Percentiles rank a stretch among this genome's conserved stretches.
Conservation (phyloP, 2,797 vertebrate species). For the Cygnus olor region DNA sequence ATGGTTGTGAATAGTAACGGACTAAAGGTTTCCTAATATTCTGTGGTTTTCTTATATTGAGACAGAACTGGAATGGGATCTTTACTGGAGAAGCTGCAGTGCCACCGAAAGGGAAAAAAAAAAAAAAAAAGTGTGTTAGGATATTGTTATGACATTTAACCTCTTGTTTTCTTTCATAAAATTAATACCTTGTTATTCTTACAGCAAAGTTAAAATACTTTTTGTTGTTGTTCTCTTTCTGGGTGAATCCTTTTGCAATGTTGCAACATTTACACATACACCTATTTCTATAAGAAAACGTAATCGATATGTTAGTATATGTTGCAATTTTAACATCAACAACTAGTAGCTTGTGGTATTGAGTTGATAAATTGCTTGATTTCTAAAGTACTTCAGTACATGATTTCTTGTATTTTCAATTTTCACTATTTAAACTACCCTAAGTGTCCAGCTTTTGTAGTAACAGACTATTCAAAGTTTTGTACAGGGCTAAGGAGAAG, state of each 20-base stretch:
- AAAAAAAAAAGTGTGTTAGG: rapidly evolving
- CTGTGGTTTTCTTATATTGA: neutral
- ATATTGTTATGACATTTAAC: neutral
- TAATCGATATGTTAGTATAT: constrained; percentile 12
- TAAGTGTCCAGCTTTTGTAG: neutral
- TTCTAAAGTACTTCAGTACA: constrained; percentile 5
- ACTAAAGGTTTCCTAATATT: neutral
- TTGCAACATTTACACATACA: neutral
- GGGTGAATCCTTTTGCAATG: neutral
- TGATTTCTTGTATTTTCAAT: neutral
- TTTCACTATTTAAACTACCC: constrained; percentile 14
- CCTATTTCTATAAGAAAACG: neutral
- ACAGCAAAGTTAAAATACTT: neutral
- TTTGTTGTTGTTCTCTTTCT: neutral
- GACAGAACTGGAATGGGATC: neutral
- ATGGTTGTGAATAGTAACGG: constrained; percentile 21
- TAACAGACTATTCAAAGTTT: constrained; percentile 3
- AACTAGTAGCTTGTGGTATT: constrained; percentile 11
- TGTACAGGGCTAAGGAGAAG: neutral
- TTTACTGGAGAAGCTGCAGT: neutral
- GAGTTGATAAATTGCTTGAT: constrained; percentile 34
- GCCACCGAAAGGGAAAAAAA: neutral
- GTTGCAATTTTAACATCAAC: constrained; percentile 33
- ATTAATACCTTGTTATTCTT: neutral
- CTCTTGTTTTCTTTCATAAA: neutral